Conservation (phyloP, 1,140 invertebrate species). For the Hyles vespertilio region DNA sequence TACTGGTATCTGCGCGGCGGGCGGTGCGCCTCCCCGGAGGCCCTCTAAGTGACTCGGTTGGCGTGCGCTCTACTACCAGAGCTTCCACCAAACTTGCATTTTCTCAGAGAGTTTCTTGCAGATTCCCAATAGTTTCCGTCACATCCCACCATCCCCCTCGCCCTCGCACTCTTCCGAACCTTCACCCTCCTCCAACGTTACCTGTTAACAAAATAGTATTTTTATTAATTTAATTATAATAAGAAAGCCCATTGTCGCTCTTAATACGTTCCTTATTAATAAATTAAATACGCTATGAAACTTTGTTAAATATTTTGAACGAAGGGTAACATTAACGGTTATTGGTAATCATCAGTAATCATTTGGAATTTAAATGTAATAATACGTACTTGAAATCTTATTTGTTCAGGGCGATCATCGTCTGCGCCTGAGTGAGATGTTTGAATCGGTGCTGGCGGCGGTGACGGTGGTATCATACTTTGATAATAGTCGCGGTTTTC, state of each 20-base stretch:
- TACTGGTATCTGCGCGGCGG: background rate
- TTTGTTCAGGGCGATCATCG: constrained; percentile 78
- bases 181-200: constrained; percentile 89
- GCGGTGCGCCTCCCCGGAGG: background rate
- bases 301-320: background rate
- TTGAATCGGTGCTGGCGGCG: constrained; percentile 80
- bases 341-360: constrained; percentile 1
- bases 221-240: background rate
- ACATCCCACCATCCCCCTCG: constrained; percentile 84
- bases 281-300: background rate
- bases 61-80: constrained; percentile 77
- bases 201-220: constrained; percentile 71
- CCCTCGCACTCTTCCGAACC: constrained; percentile 79
- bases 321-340: background rate
- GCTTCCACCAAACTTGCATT: constrained; percentile 87
- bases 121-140: constrained; percentile 91
- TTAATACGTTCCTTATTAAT: background rate
- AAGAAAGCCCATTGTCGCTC: background rate
- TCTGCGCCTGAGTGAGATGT: constrained; percentile 66
- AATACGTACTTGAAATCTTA: constrained; percentile 80
- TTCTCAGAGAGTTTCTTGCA: constrained; percentile 90
- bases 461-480: constrained; percentile 88
- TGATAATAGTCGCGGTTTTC: constrained; percentile 99
- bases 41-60: constrained; percentile 12
- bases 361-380: constrained; percentile 1